phyloP scores from a whole-genome alignment of 1,140 invertebrate genomes.

The Phymastichus coffea region DNA sequence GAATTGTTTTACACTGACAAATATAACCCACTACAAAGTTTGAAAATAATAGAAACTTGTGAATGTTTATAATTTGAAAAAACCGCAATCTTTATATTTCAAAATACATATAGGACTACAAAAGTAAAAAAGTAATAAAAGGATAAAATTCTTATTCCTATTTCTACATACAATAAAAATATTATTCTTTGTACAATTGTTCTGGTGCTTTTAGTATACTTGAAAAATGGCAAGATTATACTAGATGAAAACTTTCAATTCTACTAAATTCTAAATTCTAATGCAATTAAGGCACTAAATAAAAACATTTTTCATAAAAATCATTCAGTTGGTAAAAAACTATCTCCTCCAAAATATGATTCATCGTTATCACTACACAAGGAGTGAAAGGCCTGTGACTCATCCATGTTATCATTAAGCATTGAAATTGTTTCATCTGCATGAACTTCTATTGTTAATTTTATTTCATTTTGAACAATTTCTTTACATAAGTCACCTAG shows the following conservation, averaged over 20 bases:
- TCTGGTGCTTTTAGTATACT: conserved; percentile 2
- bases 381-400: conserved; percentile 50
- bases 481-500: conserved; percentile 47
- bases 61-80: conserved; percentile 25
- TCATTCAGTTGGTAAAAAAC: conserved; percentile 43
- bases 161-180: conserved; percentile 19
- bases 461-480: conserved; percentile 47
- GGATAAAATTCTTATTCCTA: conserved; percentile 13
- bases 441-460: conserved; percentile 47
- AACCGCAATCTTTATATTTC: no score
- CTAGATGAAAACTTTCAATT: conserved; percentile 1
- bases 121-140: no score
- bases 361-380: conserved; percentile 46
- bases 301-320: no score
- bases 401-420: conserved; percentile 47
- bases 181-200: conserved; percentile 25
- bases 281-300: background rate
- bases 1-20: no score
- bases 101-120: no score
- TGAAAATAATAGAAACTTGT: conserved; percentile 13
- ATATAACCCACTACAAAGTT: conserved; percentile 2
- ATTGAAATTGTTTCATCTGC: conserved; percentile 49
- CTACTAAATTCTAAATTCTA: no score
- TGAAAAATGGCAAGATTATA: conserved; percentile 11
- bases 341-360: conserved; percentile 40